Conservation (phyloP, 2,113 vertebrate genomes). For the Otis tarda region DNA sequence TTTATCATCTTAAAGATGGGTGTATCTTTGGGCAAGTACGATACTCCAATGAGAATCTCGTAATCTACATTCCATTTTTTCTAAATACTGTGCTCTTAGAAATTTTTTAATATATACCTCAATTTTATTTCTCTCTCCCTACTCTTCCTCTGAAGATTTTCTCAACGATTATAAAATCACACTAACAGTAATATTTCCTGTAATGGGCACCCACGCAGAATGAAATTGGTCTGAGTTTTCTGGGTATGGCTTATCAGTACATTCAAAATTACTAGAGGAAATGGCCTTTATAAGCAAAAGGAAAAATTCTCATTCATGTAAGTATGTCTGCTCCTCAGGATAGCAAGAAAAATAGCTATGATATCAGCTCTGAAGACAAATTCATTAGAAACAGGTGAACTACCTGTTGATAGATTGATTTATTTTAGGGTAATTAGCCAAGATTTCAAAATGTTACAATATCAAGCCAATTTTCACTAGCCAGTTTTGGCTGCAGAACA, state of each 20-base stretch:
- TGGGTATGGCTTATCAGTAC: neutral
- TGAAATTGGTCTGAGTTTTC: neutral
- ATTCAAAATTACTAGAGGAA: neutral
- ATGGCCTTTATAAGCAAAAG: neutral
- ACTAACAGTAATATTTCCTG: neutral
- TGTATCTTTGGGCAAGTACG: neutral
- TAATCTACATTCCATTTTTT: neutral
- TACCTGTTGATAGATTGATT: neutral
- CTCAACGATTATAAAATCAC: neutral
- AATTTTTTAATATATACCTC: neutral
- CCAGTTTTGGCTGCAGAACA: neutral
- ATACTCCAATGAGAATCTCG: accelerated
- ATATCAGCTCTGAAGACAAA: neutral
- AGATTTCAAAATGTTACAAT: neutral
- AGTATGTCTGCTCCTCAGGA: neutral
- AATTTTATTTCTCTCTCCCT: neutral
- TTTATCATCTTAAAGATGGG: neutral
- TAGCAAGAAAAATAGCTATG: neutral
- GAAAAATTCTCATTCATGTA: neutral
- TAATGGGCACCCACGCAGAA: neutral
- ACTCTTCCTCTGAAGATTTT: neutral
- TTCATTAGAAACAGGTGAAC: neutral
- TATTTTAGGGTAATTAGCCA: neutral
- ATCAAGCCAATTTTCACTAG: neutral
- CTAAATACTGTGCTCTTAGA: neutral